Conservation (phyloP, 2,113 vertebrate genomes). For the Orientallactaga bullata region DNA sequence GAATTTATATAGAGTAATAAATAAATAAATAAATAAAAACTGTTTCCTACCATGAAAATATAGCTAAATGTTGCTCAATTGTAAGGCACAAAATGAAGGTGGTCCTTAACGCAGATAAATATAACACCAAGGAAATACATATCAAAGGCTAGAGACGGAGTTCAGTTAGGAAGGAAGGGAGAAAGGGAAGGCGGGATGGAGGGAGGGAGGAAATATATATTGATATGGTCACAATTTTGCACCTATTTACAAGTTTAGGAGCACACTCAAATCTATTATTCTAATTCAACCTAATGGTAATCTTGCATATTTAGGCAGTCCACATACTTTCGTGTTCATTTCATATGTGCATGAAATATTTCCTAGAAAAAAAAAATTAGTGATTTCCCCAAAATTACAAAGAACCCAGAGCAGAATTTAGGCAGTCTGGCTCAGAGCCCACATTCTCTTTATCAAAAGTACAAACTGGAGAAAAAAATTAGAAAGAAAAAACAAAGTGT, state of each 20-base stretch:
- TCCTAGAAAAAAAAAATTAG: not conserved
- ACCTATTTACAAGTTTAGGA: not conserved
- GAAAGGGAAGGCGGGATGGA: no score
- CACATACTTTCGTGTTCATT: not conserved
- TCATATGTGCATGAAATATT: not conserved
- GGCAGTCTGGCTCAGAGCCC: not conserved
- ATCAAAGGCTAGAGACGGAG: not conserved
- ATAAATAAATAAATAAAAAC: not conserved
- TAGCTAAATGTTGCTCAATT: not conserved
- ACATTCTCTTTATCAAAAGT: not conserved
- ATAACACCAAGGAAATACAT: not conserved
- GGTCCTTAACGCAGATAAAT: not conserved
- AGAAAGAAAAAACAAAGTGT: not conserved
- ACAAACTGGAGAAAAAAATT: not conserved
- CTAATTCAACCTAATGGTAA: not conserved
- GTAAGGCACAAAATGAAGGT: conserved; percentile 21
- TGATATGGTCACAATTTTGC: no score
- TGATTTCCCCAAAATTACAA: not conserved
- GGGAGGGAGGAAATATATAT: no score
- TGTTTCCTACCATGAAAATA: conserved; percentile 26
- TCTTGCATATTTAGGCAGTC: not conserved
- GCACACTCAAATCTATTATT: not conserved
- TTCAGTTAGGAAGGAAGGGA: no score
- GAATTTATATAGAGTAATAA: no score
- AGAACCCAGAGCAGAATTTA: not conserved